phyloP scores from a whole-genome alignment of 2,797 vertebrate genomes.

The Lerista edwardsae region DNA sequence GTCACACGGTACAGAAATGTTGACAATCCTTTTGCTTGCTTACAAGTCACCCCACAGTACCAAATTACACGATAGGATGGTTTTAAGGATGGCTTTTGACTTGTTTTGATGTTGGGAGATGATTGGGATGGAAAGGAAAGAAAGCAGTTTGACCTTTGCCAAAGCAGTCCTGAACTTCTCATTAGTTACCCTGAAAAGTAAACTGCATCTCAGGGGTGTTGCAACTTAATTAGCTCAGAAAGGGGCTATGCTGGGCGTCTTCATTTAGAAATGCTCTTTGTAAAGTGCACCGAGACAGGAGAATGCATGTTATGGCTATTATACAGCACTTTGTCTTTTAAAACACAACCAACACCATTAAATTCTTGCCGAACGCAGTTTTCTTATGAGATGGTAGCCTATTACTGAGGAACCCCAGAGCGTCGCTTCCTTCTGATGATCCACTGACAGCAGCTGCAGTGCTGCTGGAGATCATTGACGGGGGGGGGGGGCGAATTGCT shows the following conservation, averaged over 20 bases:
- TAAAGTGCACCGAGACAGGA: fast-evolving
- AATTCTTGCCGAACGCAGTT: constrained; percentile 42
- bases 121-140: not conserved
- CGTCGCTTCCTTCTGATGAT: constrained; percentile 24
- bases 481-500: no score
- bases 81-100: not conserved
- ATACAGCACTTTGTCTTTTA: constrained; percentile 35
- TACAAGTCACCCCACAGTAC: not conserved
- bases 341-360: constrained; percentile 50
- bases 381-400: constrained; percentile 30
- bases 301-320: not conserved
- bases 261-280: constrained; percentile 14
- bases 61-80: not conserved
- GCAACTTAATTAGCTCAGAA: constrained; percentile 22
- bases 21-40: not conserved
- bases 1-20: not conserved
- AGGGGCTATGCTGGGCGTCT: not conserved
- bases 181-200: constrained; percentile 10
- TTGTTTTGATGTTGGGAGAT: not conserved
- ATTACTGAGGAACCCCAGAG: constrained; percentile 51
- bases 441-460: constrained; percentile 45
- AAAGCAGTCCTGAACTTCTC: not conserved
- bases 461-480: constrained; percentile 42
- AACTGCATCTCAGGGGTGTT: not conserved
- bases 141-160: not conserved